Evolutionary conservation across 2,797 vertebrate genomes (phyloP).

Genomic region (Myripristis jacobus): DNA sequence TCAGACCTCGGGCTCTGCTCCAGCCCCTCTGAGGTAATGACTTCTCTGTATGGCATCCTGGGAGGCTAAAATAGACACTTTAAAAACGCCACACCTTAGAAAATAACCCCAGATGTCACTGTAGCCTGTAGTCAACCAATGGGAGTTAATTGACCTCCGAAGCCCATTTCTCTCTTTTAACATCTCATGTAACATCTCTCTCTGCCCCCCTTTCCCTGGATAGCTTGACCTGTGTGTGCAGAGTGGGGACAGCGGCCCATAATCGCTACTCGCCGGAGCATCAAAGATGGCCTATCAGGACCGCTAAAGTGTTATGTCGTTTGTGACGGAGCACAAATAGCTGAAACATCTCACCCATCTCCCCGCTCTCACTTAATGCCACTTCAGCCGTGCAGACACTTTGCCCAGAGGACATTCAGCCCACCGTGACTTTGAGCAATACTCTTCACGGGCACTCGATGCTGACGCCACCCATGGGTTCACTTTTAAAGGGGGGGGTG

Average conservation of each 20-base stretch:
- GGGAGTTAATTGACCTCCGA: conserved; percentile 61
- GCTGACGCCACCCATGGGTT: conserved; percentile 2
- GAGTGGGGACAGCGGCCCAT: conserved; percentile 25
- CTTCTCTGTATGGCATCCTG: conserved; percentile 44
- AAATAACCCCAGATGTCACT: conserved; percentile 59
- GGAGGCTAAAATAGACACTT: conserved; percentile 59
- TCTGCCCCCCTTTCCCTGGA: conserved; percentile 36
- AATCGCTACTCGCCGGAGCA: conserved; percentile 47
- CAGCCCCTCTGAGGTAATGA: conserved; percentile 54
- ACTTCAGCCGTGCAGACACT: conserved; percentile 28
- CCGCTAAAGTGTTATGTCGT: conserved; percentile 26
- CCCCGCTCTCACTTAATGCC: neutral
- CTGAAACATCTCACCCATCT: conserved; percentile 15
- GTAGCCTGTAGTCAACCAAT: conserved; percentile 36
- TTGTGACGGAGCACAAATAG: conserved; percentile 44
- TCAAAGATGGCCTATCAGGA: conserved; percentile 56
- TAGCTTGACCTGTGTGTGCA: conserved; percentile 53
- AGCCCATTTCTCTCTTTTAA: conserved; percentile 48
- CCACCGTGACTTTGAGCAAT: conserved; percentile 19
- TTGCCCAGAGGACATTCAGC: conserved; percentile 14
- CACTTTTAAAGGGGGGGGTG: neutral
- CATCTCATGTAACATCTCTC: conserved; percentile 35
- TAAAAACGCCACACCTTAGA: conserved; percentile 57
- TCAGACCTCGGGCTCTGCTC: conserved; percentile 32
- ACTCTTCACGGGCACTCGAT: conserved; percentile 6